Percentiles rank a stretch among this genome's conserved stretches.
phyloP scores from a whole-genome alignment of 23 tunicate genomes.

The Corella eumyota region DNA sequence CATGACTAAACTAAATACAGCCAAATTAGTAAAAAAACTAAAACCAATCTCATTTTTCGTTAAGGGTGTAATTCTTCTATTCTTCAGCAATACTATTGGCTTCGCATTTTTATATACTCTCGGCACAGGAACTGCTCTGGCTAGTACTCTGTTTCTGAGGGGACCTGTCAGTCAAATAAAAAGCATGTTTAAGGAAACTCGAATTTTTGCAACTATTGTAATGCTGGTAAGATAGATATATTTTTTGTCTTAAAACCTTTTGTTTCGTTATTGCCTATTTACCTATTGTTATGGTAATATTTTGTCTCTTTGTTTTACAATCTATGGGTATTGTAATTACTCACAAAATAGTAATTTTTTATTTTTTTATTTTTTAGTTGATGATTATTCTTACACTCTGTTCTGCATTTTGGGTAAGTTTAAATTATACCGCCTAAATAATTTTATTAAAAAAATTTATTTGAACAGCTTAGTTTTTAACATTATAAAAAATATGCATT shows the following conservation, averaged over 20 bases:
- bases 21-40: too few species aligned
- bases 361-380: conserved; percentile 19
- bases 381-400: conserved; percentile 61
- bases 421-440: too few species aligned
- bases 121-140: conserved; percentile 54
- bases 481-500: too few species aligned
- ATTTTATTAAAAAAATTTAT: too few species aligned
- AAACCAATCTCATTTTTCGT: neutral
- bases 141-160: conserved; percentile 68
- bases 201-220: conserved; percentile 77
- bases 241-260: too few species aligned
- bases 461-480: too few species aligned
- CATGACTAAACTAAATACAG: too few species aligned
- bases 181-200: conserved; percentile 88
- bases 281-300: too few species aligned
- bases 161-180: conserved; percentile 73
- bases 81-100: conserved; percentile 20
- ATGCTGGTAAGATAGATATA: conserved; percentile 67
- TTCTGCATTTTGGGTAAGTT: conserved; percentile 71
- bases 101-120: conserved; percentile 60
- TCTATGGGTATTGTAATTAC: neutral
- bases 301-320: too few species aligned
- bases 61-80: conserved; percentile 42
- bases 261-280: too few species aligned
- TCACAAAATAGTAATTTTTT: neutral